Conservation (phyloP, 2,888 invertebrate species). For the Calliphora vomitoria region DNA sequence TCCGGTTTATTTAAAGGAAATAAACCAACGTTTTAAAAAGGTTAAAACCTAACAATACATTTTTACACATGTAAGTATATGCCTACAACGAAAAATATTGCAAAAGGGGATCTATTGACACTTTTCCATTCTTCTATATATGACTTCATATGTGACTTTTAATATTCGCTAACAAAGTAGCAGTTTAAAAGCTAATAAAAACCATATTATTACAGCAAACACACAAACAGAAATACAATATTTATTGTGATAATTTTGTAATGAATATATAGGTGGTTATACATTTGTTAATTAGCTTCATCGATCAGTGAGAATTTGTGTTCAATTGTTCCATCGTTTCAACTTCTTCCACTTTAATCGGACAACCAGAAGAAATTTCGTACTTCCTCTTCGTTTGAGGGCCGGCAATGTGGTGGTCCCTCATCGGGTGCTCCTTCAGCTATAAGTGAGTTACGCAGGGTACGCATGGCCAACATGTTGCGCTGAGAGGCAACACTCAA, state of each 20-base stretch:
- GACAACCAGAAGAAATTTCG: conserved; percentile 85
- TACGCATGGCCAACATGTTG: conserved; percentile 86
- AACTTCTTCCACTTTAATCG: conserved; percentile 68
- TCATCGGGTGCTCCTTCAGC: conserved; percentile 82
- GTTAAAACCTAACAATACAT: too few species aligned
- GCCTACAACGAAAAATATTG: too few species aligned
- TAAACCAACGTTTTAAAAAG: too few species aligned
- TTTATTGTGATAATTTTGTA: conserved; percentile 6
- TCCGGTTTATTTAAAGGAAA: too few species aligned
- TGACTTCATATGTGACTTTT: too few species aligned
- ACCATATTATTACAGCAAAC: not conserved
- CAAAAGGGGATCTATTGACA: too few species aligned
- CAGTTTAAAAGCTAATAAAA: too few species aligned
- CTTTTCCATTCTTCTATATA: too few species aligned
- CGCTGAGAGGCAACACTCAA: conserved; percentile 86
- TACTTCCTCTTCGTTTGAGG: conserved; percentile 88
- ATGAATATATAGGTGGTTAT: not conserved
- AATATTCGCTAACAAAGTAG: too few species aligned
- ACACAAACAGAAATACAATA: conserved; percentile 19
- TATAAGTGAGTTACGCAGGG: conserved; percentile 82
- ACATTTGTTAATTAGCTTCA: conserved; percentile 11
- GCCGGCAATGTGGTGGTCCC: conserved; percentile 88
- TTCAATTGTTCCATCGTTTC: not conserved
- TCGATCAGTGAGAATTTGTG: not conserved
- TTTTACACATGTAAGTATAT: too few species aligned